Evolutionary conservation across 2,797 vertebrate species (phyloP), one percentile per base, ranked within the genome.

Genomic region (Sandelia bainsii): DNA sequence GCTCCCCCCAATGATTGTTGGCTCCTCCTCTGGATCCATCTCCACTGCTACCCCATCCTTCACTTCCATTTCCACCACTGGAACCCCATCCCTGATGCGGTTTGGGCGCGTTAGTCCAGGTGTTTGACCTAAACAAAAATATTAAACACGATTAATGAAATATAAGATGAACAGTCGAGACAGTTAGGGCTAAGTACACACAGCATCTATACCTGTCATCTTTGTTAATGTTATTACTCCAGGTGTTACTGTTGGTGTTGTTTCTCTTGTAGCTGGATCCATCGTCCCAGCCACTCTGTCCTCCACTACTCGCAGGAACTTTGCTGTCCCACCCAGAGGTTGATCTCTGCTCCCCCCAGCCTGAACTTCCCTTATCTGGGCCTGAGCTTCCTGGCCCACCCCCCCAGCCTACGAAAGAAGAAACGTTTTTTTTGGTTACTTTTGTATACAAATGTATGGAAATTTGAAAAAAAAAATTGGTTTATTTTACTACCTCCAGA

Each of bases 281-380:
- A 74, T 97, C 95, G 51, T 96, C 95, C 97, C 97, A 97, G 70
- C 95, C 85, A 77, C 95, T 95, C 83, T 96, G 95, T 78, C 93
- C 82, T 94, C 95, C 93, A 63, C 85, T 88, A 4, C 77, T 71
- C 0, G 89, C 84, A 60, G 94, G 91, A 90, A 82, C 93, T 94
- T 97, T 98, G 93, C 87, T 92, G 85, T 98, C 96, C 97, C 97
- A 98, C 63, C 96, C 94, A 73, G 95, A 93, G 79, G 92, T 78
- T 87, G 94, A 89, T 89, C 96, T 96, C 83, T 94, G 94, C 80
- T 98, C 96, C 54, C 95, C 93, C 97, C 97, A 98, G 76, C 95
- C 94, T 61, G 96, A 94, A 72, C 95, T 91, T 91, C 95, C 94
- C 86, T 94, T 84, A 85, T 96, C 95, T 22, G 91, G 93, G 89